phyloP scores from a whole-genome alignment of 2,888 invertebrate genomes.

The Agelastica alni region DNA sequence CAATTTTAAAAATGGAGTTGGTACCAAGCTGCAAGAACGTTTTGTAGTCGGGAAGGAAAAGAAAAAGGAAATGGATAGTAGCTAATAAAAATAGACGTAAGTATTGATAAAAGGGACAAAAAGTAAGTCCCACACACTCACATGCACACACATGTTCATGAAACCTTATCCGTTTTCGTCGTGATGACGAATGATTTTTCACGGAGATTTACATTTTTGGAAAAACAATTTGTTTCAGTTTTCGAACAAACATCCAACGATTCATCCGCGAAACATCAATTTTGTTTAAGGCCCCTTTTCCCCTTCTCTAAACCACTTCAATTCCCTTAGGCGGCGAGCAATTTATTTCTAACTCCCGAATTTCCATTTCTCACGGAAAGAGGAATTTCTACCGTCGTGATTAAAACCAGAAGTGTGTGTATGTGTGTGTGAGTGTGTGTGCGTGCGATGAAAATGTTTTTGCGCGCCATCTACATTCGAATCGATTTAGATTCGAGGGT shows the following conservation, averaged over 20 bases:
- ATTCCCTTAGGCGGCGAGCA: conserved; percentile 36
- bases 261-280: conserved; percentile 33
- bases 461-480: conserved; percentile 11
- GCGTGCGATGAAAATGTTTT: conserved; percentile 3
- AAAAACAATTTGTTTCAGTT: conserved; percentile 27
- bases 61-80: too few species aligned
- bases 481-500: conserved; percentile 11
- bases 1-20: too few species aligned
- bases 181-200: conserved; percentile 19
- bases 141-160: conserved; percentile 9
- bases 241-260: conserved; percentile 27
- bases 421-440: conserved; percentile 4
- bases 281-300: conserved; percentile 30
- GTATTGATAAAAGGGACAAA: too few species aligned
- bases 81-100: too few species aligned
- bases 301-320: conserved; percentile 31
- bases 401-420: conserved; percentile 27
- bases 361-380: conserved; percentile 35
- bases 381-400: conserved; percentile 31
- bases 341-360: conserved; percentile 40
- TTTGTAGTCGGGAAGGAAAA: too few species aligned
- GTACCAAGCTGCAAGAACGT: too few species aligned
- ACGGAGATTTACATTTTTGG: conserved; percentile 24
- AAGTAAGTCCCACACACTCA: background rate
- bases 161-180: conserved; percentile 7